These are phyloP conservation scores for Malurus splendens DNA, from an alignment of 2,797 vertebrate genomes.

Conservation along the genomic window DNA sequence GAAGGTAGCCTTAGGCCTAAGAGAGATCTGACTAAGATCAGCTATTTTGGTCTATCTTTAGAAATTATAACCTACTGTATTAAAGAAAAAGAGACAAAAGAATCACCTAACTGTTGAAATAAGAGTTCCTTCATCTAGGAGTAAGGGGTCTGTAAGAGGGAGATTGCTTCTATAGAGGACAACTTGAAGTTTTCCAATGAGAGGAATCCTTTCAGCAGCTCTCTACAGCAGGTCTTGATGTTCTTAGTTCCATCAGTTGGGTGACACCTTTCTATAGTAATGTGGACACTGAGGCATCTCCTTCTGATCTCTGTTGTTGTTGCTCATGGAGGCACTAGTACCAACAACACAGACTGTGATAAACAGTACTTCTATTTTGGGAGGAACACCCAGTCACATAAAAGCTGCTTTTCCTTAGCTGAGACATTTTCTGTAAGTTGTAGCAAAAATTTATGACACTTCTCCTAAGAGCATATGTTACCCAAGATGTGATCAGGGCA, in stretches of 20 bases:
- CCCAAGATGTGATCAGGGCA: background rate
- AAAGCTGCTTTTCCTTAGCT: slow-evolving; percentile 12
- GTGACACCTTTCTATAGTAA: background rate
- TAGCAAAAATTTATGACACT: background rate
- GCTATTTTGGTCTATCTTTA: background rate
- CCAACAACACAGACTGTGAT: background rate
- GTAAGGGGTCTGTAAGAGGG: background rate
- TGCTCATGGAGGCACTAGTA: background rate
- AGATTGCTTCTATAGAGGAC: background rate
- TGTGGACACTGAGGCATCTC: background rate
- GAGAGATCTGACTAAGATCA: background rate
- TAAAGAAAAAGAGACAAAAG: background rate
- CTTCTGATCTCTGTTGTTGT: background rate
- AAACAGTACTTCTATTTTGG: slow-evolving; percentile 19
- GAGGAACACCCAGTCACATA: background rate
- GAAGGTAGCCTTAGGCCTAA: slow-evolving; percentile 1
- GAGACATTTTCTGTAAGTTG: slow-evolving; percentile 2
- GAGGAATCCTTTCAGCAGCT: background rate
- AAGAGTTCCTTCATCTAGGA: background rate
- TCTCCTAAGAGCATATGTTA: slow-evolving; percentile 34
- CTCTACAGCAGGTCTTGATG: background rate
- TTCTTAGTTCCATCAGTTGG: background rate
- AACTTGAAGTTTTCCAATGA: background rate
- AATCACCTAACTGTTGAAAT: background rate
- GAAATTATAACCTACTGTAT: background rate